Percentiles rank a stretch among this genome's conserved stretches.
Conservation (phyloP, 1,140 invertebrate genomes). For the Apis dorsata region DNA sequence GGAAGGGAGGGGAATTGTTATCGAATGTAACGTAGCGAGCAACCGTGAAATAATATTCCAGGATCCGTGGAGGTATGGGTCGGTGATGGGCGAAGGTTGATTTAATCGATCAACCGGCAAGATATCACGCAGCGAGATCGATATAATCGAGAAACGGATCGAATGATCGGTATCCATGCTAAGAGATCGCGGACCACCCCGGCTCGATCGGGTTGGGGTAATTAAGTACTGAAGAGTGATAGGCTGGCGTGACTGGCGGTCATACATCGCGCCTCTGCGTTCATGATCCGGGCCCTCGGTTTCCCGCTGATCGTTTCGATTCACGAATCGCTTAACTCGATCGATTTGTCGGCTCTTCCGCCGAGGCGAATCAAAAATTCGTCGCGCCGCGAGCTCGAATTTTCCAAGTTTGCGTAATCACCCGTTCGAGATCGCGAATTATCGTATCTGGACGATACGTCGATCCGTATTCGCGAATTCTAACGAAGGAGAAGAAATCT, state of each 20-base stretch:
- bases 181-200: conserved; percentile 72
- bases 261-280: conserved; percentile 71
- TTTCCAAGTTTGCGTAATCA: not conserved
- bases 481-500: no score
- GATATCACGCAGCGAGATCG: conserved; percentile 60
- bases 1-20: no score
- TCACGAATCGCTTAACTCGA: conserved; percentile 60
- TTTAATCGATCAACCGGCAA: conserved; percentile 55
- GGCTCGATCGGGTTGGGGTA: conserved; percentile 68
- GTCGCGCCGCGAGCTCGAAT: conserved; percentile 11
- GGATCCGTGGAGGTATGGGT: conserved; percentile 9
- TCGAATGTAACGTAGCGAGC: not conserved
- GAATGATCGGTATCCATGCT: conserved; percentile 60
- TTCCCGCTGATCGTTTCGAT: conserved; percentile 68
- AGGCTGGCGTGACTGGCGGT: conserved; percentile 74
- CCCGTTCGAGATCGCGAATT: no score
- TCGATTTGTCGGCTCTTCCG: conserved; percentile 49
- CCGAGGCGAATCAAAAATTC: not conserved
- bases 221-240: conserved; percentile 74
- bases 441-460: no score
- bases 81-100: conserved; percentile 16
- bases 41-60: not conserved
- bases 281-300: conserved; percentile 68
- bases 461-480: no score
- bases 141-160: conserved; percentile 64